Evolutionary conservation across 1,140 invertebrate genomes (phyloP).

Genomic region (Heliconius hermathena): DNA sequence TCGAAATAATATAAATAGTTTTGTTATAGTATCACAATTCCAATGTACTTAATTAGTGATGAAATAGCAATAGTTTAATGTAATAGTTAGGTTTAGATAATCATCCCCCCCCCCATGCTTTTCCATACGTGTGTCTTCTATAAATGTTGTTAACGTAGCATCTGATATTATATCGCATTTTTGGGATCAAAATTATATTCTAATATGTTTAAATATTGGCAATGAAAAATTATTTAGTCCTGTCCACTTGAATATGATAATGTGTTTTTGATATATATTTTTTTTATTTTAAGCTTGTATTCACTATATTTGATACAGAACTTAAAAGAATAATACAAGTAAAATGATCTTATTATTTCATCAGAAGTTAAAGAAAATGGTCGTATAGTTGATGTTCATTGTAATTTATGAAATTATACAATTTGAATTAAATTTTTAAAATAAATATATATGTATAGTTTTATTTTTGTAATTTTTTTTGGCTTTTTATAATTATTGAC

Average conservation of each 20-base stretch:
- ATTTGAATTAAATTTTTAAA: too few species aligned
- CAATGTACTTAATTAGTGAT: constrained; percentile 67
- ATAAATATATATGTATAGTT: too few species aligned
- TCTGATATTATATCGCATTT: constrained; percentile 44
- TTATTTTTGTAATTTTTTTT: not conserved
- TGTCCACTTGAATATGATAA: constrained; percentile 34
- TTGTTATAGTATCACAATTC: constrained; percentile 39
- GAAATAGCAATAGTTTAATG: constrained; percentile 62
- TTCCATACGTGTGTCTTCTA: constrained; percentile 41
- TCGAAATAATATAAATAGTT: constrained; percentile 31
- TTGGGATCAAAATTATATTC: constrained; percentile 73
- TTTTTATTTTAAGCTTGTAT: not conserved
- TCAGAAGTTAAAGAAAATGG: too few species aligned
- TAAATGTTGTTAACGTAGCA: constrained; percentile 26
- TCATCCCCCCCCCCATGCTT: constrained; percentile 38
- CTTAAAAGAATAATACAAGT: too few species aligned
- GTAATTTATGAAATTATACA: not conserved
- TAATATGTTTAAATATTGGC: constrained; percentile 45
- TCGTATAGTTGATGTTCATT: too few species aligned
- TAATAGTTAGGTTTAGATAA: constrained; percentile 47
- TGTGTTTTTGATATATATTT: not conserved
- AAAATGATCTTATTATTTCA: too few species aligned
- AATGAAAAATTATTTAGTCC: constrained; percentile 44
- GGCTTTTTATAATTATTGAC: not conserved
- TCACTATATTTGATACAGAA: not conserved